Conservation (phyloP, 2,797 vertebrate genomes). For the Buceros bicornis region DNA sequence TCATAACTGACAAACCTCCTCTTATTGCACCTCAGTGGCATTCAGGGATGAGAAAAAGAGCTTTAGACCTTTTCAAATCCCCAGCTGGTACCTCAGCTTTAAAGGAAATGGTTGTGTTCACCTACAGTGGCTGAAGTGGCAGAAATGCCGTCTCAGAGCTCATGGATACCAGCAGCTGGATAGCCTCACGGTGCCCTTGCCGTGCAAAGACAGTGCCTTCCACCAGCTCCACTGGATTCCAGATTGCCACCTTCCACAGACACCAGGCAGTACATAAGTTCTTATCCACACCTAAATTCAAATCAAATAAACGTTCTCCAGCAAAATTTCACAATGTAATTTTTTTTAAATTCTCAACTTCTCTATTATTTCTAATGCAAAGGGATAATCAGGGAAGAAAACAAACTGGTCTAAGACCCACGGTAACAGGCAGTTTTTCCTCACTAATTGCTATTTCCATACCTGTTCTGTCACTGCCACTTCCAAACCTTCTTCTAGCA, state of each 20-base stretch:
- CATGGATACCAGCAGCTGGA: accelerated
- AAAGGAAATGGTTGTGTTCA: background rate
- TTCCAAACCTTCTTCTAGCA: background rate
- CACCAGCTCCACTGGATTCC: background rate
- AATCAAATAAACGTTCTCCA: background rate
- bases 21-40: background rate
- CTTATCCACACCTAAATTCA: background rate
- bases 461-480: background rate
- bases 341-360: background rate
- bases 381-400: background rate
- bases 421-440: background rate
- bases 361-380: background rate
- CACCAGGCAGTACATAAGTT: background rate
- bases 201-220: accelerated
- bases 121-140: background rate
- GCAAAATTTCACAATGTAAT: background rate
- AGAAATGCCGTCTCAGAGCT: background rate
- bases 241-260: background rate
- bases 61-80: background rate
- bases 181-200: background rate
- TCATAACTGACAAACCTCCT: background rate
- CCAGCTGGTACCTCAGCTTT: background rate
- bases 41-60: background rate
- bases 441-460: background rate
- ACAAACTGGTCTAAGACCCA: background rate